Percentiles rank a stretch among this genome's conserved stretches.
Conservation (phyloP, 2,797 vertebrate species). For the Eupleurogrammus muticus region DNA sequence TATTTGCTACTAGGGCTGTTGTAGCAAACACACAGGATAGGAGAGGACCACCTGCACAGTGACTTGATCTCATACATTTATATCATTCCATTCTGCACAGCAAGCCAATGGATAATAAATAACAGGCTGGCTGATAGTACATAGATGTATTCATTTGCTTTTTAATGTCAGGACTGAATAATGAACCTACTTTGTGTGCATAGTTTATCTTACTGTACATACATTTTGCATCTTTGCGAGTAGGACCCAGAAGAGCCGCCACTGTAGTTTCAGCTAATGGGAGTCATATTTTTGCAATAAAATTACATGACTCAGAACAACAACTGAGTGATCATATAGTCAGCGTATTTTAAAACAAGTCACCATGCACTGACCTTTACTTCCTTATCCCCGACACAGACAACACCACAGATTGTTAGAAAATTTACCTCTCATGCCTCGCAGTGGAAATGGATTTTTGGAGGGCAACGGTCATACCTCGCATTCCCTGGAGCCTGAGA, state of each 20-base stretch:
- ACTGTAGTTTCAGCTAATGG: constrained; percentile 59
- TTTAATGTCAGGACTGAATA: constrained; percentile 61
- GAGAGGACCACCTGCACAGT: constrained; percentile 79
- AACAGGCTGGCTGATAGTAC: constrained; percentile 56
- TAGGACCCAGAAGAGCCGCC: constrained; percentile 45
- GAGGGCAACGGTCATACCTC: constrained; percentile 98
- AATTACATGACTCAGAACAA: constrained; percentile 60
- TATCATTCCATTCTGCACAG: constrained; percentile 45
- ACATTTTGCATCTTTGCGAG: constrained; percentile 21
- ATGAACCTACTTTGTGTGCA: constrained; percentile 52
- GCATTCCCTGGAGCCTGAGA: constrained; percentile 99
- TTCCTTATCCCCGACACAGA: constrained; percentile 73
- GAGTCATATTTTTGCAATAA: constrained; percentile 62
- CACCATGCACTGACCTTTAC: constrained; percentile 78
- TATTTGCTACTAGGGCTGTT: constrained; percentile 60
- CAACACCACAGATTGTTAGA: constrained; percentile 71
- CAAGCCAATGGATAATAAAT: constrained; percentile 60
- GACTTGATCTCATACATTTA: constrained; percentile 67
- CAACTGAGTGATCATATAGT: constrained; percentile 65
- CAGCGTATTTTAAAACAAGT: constrained; percentile 72
- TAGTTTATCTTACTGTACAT: constrained; percentile 48
- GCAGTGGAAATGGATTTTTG: constrained; percentile 96
- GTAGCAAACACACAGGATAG: constrained; percentile 75
- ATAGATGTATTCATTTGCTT: constrained; percentile 59
- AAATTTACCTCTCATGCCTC: constrained; percentile 98